phyloP scores from a whole-genome alignment of 2,888 invertebrate species.

The Sesia apiformis region DNA sequence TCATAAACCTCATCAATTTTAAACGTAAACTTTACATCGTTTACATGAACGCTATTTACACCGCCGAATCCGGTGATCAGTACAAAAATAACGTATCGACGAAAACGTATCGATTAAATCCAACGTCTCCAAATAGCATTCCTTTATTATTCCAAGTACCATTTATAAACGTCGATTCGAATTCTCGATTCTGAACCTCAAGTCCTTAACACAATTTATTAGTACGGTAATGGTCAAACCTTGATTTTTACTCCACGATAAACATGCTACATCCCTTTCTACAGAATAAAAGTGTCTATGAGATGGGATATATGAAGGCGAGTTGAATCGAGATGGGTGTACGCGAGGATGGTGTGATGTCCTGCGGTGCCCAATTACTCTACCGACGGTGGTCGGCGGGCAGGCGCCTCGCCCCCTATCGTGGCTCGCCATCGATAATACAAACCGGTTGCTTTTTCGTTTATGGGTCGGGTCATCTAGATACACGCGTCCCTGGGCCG shows the following conservation, averaged over 20 bases:
- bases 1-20: constrained; percentile 4
- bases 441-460: constrained; percentile 63
- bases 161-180: constrained; percentile 46
- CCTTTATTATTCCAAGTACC: constrained; percentile 16
- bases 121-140: constrained; percentile 38
- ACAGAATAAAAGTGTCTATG: background rate
- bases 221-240: constrained; percentile 36
- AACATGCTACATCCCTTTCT: background rate
- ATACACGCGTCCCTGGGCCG: background rate
- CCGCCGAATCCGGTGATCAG: constrained; percentile 1
- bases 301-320: background rate
- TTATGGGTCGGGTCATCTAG: constrained; percentile 34
- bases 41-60: background rate
- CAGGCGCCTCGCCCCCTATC: constrained; percentile 67
- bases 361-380: constrained; percentile 71
- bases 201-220: constrained; percentile 39
- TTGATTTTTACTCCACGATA: constrained; percentile 18
- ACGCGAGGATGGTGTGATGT: constrained; percentile 59
- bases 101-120: constrained; percentile 34
- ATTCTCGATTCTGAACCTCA: constrained; percentile 24
- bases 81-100: constrained; percentile 18
- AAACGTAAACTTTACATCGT: background rate
- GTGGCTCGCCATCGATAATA: constrained; percentile 67
- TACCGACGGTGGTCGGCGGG: constrained; percentile 60
- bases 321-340: constrained; percentile 18